These are phyloP conservation scores for Amphiprion ocellaris DNA, from an alignment of 2,113 vertebrate genomes.

Conservation along the genomic window DNA sequence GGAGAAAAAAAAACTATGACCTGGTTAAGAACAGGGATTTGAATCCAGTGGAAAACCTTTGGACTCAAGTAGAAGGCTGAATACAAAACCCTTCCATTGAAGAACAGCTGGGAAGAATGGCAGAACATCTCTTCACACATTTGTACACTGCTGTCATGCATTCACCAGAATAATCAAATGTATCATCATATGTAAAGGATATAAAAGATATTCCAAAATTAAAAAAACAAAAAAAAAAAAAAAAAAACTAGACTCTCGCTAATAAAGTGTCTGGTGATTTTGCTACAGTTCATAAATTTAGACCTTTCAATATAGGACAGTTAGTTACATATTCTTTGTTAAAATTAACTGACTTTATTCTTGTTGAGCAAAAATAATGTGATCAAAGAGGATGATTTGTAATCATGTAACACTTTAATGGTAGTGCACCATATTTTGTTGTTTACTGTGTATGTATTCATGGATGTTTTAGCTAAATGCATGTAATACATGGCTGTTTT, in stretches of 20 bases:
- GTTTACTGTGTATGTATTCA: too few species aligned
- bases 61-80: constrained; percentile 4
- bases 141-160: background rate
- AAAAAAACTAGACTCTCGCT: too few species aligned
- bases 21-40: background rate
- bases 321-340: too few species aligned
- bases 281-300: too few species aligned
- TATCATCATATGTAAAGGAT: background rate
- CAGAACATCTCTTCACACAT: background rate
- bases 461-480: background rate
- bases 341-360: too few species aligned
- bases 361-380: too few species aligned
- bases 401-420: background rate
- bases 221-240: too few species aligned
- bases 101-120: background rate
- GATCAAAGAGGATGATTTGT: too few species aligned
- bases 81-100: background rate
- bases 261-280: too few species aligned
- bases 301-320: too few species aligned
- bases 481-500: background rate
- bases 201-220: background rate
- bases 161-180: background rate
- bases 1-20: background rate
- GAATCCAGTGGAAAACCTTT: background rate
- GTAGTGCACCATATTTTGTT: background rate